A percentile compares a stretch with the other conserved stretches of the same genome.
phyloP scores from a whole-genome alignment of 2,888 invertebrate genomes.

The Salticus scenicus region DNA sequence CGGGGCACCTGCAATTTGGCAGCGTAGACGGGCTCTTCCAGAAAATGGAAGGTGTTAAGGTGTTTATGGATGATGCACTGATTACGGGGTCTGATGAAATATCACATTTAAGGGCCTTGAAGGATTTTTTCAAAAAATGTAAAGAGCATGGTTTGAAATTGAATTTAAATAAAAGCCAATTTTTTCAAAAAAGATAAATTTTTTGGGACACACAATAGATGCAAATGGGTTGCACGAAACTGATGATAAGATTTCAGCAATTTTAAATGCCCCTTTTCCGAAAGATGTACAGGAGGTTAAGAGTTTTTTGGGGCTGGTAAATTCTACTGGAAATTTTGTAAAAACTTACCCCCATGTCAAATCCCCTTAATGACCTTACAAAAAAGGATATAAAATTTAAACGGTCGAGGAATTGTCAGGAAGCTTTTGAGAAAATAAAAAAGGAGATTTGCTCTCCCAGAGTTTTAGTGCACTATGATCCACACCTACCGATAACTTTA shows the following conservation, averaged over 20 bases:
- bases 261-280: background rate
- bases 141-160: conserved; percentile 1
- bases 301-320: conserved; percentile 11
- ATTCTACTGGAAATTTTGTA: conserved; percentile 22
- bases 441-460: too few species aligned
- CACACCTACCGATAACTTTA: too few species aligned
- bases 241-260: background rate
- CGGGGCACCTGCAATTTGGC: too few species aligned
- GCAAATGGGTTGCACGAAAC: conserved; percentile 1
- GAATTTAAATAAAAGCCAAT: conserved; percentile 10
- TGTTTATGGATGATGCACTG: too few species aligned
- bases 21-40: too few species aligned
- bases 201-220: conserved; percentile 10
- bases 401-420: conserved; percentile 19
- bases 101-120: background rate
- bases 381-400: conserved; percentile 17
- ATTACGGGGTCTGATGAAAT: too few species aligned
- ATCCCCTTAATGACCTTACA: conserved; percentile 21
- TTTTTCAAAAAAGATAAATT: conserved; percentile 14
- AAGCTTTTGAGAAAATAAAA: conserved; percentile 15
- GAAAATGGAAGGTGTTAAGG: too few species aligned
- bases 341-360: conserved; percentile 20
- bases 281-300: conserved; percentile 21
- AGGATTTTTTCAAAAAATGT: conserved; percentile 10
- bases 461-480: too few species aligned